Percentiles rank a stretch among this genome's conserved stretches.
phyloP scores from a whole-genome alignment of 2,888 invertebrate species.

The Zaprionus lineosus region DNA sequence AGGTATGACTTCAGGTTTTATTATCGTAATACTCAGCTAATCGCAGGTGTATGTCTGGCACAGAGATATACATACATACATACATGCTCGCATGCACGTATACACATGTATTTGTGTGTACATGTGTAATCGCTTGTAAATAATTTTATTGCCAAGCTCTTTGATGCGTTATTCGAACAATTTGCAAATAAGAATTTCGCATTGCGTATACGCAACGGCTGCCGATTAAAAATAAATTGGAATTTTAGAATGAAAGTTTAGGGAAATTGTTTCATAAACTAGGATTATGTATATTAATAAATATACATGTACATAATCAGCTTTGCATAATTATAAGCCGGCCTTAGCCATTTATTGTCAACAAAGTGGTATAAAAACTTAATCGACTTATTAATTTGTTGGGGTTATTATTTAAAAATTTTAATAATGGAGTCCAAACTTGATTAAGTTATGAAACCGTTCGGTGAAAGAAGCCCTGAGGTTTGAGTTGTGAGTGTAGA shows the following conservation, averaged over 20 bases:
- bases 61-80: constrained; percentile 3
- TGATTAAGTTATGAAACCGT: constrained; percentile 10
- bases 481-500: constrained; percentile 15
- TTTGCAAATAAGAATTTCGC: constrained; percentile 48
- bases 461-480: not conserved
- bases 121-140: constrained; percentile 40
- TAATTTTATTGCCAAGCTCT: constrained; percentile 51
- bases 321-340: constrained; percentile 2
- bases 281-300: not conserved
- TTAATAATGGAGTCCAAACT: not conserved
- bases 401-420: not conserved
- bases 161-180: constrained; percentile 23
- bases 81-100: no score
- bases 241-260: constrained; percentile 19
- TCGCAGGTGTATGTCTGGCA: constrained; percentile 30
- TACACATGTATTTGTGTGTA: not conserved
- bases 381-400: not conserved
- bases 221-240: constrained; percentile 15
- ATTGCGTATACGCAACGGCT: constrained; percentile 42
- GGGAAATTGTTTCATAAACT: no score
- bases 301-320: constrained; percentile 4
- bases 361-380: constrained; percentile 17
- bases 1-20: constrained; percentile 56
- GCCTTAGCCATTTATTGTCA: constrained; percentile 3
- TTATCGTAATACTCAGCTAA: constrained; percentile 63